Base-by-base conservation (phyloP, 1,140 invertebrate genomes). In the Tetragonula clypearis region DNA sequence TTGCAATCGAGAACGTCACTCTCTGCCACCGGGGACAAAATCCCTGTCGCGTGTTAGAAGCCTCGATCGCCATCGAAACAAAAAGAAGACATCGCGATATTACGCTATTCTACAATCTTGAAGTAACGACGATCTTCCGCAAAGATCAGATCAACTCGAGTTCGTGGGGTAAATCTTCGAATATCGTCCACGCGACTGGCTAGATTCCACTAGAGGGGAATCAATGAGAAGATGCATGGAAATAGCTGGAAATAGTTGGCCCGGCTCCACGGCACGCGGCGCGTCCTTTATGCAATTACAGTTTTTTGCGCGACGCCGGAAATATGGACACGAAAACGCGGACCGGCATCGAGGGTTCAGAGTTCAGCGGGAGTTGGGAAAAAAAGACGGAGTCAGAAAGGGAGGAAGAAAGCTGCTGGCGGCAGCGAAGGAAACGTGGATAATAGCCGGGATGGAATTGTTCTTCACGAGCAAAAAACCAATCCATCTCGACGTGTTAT, bases 261-360 rank as follows among this genome's bases (percentile, higher is more conserved):
- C 84, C 82, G 75, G 84, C 68, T 92, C 90, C 87, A 90, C 79
- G 79, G 78, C 71, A 87, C 53, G 35, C 66, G 85, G 74, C 84
- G 90, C 90, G 91, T 91, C 89, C 92, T 93, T 94, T 91, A 94
- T 91, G 91, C 94, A 94, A 94, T 94, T 94, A 94, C 88, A 87
- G 88, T 93, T 93, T 30, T 94, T 94, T 93, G 90, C 87, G 75
- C 87, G 85, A 90, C 86, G 74, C 84, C 82, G 87, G 88, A 92
- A 93, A 93, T 92, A 92, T 93, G 91, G 90, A 87, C 79, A 81
- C 87, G 66, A n/a, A 56, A 72, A 68, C 49, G 84, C 78, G 71
- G 74, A 81, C 56, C 75, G 68, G 66, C 65, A 80, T 69, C 56
- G 66, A 73, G 84, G 76, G 71, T 30, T 79, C 68, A 79, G 81